These are phyloP conservation scores for Metopia argyrocephala DNA, from an alignment of 2,888 invertebrate genomes.

Conservation along the genomic window DNA sequence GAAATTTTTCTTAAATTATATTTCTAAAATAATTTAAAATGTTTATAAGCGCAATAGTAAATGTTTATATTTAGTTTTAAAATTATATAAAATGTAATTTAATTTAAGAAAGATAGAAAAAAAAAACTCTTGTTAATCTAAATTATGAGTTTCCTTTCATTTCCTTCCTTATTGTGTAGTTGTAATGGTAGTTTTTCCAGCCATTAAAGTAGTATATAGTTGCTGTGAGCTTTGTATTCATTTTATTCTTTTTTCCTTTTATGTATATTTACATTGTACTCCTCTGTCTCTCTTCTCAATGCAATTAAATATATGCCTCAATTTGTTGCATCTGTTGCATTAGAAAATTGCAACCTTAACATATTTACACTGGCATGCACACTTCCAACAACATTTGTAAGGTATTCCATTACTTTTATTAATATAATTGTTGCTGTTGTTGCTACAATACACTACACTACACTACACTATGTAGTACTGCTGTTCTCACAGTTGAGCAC, in stretches of 20 bases:
- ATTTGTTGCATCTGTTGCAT: conserved; percentile 61
- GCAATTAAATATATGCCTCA: conserved; percentile 58
- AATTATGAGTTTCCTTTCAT: conserved; percentile 45
- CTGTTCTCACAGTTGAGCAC: too few species aligned
- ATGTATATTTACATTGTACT: not conserved
- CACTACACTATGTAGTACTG: too few species aligned
- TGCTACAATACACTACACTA: too few species aligned
- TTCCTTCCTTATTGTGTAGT: conserved; percentile 18
- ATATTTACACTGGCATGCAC: conserved; percentile 16
- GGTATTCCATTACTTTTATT: not conserved
- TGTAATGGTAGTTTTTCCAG: not conserved
- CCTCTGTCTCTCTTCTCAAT: conserved; percentile 13
- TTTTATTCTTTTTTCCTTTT: not conserved
- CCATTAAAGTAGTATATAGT: not conserved
- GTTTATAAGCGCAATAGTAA: too few species aligned
- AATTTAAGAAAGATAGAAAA: conserved; percentile 40
- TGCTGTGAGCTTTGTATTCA: not conserved
- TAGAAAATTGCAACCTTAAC: conserved; percentile 53
- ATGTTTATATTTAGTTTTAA: too few species aligned
- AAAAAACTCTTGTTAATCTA: conserved; percentile 53
- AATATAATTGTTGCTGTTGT: not conserved
- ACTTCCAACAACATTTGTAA: not conserved
- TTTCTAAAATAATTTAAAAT: too few species aligned
- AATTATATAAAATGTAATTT: not conserved
- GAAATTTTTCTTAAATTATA: too few species aligned